Evolutionary conservation across 2,888 invertebrate genomes (phyloP), one percentile per base, ranked within the genome.

Genomic region (Venusia cambrica): DNA sequence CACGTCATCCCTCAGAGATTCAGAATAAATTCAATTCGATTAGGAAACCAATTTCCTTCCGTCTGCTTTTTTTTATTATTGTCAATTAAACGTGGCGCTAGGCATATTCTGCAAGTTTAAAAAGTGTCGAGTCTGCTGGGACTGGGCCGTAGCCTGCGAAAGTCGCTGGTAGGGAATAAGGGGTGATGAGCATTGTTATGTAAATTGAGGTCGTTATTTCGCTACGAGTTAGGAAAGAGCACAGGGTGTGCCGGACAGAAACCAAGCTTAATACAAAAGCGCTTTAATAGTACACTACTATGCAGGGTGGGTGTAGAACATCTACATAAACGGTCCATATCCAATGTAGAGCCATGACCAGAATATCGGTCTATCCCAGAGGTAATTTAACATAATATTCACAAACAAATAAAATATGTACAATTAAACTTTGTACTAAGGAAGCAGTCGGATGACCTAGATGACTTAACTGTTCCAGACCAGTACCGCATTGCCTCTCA

Each of bases 171-270:
- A 65, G 80, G 74, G 78, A 74, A 76, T 76, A 77, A 80, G 83
- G 83, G 84, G 84, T 83, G 83, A 80, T 78, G 75, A 84, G 81
- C 78, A 85, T 84, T 87, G 85, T 85, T 87, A 87, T 87, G 85
- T 76, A 85, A 85, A 87, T 85, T 81, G 81, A 80, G 83, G 85
- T 85, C 84, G 84, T 87, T 84, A 87, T 87, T 84, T 83, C 78
- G 79, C 78, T 77, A 78, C 80, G 81, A 80, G 80, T 79, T 80
- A 81, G 80, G 81, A 84, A 84, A 83, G 80, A 79, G 80, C 77
- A 33, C 33, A 33, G 33, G 29, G 8, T 25, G 20, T 19, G 25
- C 15, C 19, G 20, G 10, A 33, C 38, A 38, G 38, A 33, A 20
- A 20, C 16, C 12, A 20, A 24, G 22, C 25, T 33, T 8, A 6